A percentile compares a stretch with the other conserved stretches of the same genome.
These are phyloP conservation scores for Carapus acus DNA, from an alignment of 2,797 vertebrate genomes.

Conservation along the genomic window DNA sequence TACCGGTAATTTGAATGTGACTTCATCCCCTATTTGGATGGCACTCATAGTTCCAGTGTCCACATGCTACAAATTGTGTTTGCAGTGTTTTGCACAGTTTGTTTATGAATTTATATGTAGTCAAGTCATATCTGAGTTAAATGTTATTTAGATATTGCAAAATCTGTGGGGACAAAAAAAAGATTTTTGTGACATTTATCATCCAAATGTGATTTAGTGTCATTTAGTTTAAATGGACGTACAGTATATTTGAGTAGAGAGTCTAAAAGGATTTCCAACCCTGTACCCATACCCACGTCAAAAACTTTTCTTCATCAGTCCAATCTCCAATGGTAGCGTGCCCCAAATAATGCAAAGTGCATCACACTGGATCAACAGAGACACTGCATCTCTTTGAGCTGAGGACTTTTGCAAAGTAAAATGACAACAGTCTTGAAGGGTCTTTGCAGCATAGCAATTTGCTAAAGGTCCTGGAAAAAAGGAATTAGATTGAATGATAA, in stretches of 20 bases:
- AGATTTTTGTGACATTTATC: too few species aligned
- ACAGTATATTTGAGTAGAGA: too few species aligned
- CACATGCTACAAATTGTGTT: background rate
- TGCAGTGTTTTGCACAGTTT: background rate
- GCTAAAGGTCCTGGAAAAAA: slow-evolving; percentile 40
- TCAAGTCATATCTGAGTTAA: too few species aligned
- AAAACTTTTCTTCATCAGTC: background rate
- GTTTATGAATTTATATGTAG: background rate
- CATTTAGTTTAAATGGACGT: too few species aligned
- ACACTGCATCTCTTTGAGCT: background rate
- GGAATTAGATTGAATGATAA: slow-evolving; percentile 58
- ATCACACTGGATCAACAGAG: background rate
- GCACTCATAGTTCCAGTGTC: slow-evolving; percentile 3
- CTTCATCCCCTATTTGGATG: background rate
- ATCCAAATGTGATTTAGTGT: too few species aligned
- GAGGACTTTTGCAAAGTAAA: slow-evolving; percentile 8
- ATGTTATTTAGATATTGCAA: too few species aligned
- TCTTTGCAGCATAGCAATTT: slow-evolving; percentile 28
- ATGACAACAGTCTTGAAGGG: slow-evolving; percentile 5
- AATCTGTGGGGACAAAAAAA: background rate
- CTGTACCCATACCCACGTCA: too few species aligned
- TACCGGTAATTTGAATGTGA: background rate
- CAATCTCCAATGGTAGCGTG: background rate
- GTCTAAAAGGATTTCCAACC: too few species aligned
- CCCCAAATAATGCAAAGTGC: background rate